phyloP scores from a whole-genome alignment of 2,888 invertebrate genomes.

The Selenia dentaria region DNA sequence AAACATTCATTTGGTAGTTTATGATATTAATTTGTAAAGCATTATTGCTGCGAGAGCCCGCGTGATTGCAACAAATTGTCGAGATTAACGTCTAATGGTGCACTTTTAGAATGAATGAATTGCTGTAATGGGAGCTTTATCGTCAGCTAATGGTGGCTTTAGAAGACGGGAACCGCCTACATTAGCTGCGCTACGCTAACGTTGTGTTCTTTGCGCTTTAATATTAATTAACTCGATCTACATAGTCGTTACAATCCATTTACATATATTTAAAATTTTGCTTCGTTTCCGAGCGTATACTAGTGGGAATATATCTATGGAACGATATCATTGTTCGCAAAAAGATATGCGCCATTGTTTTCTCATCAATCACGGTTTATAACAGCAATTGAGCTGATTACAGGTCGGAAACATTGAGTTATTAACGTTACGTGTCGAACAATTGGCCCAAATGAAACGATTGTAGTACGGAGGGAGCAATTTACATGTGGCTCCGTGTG shows the following conservation, averaged over 20 bases:
- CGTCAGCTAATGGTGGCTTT: slow-evolving; percentile 59
- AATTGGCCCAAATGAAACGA: slow-evolving; percentile 30
- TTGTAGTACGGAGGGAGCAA: slow-evolving; percentile 27
- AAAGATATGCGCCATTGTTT: slow-evolving; percentile 10
- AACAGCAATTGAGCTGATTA: slow-evolving; percentile 34
- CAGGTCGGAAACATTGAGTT: slow-evolving; percentile 32
- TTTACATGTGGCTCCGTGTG: slow-evolving; percentile 43
- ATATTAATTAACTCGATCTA: slow-evolving; percentile 1
- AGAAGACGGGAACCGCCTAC: slow-evolving; percentile 47
- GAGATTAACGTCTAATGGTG: slow-evolving; percentile 66
- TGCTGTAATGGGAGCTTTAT: slow-evolving; percentile 67
- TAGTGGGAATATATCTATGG: no score
- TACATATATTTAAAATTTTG: slow-evolving; percentile 8
- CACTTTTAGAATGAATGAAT: slow-evolving; percentile 63
- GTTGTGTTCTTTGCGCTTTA: slow-evolving; percentile 9
- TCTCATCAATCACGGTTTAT: slow-evolving; percentile 31
- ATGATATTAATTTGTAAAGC: slow-evolving; percentile 35
- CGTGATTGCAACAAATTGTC: slow-evolving; percentile 55
- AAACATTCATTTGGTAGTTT: slow-evolving; percentile 18
- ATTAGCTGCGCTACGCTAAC: slow-evolving; percentile 25
- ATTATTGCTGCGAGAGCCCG: slow-evolving; percentile 42
- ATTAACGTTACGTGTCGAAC: slow-evolving; percentile 31
- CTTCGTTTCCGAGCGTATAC: no score
- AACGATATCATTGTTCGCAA: slow-evolving; percentile 4
- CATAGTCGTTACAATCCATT: neutral